These are phyloP conservation scores for Didymodactylos carnosus DNA, from an alignment of 2,888 invertebrate species.

Conservation along the genomic window DNA sequence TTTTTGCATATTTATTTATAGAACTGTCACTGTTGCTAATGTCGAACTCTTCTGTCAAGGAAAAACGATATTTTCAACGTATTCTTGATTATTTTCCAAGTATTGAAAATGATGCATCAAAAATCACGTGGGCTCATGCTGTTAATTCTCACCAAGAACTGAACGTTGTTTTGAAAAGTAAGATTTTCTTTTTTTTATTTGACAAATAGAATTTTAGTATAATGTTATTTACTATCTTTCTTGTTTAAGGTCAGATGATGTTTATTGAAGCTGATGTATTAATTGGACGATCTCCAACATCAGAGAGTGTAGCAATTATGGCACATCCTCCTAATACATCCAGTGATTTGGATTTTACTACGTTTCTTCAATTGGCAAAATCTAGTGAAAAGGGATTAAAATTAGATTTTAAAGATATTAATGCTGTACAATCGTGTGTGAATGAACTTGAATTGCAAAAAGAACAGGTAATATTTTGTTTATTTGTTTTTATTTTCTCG, in stretches of 20 bases:
- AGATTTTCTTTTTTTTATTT: not conserved
- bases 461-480: not conserved
- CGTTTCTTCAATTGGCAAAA: not conserved
- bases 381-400: constrained; percentile 6
- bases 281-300: not conserved
- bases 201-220: not conserved
- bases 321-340: constrained; percentile 5
- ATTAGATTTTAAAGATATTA: constrained; percentile 10
- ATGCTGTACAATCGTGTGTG: constrained; percentile 15
- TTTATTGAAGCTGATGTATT: constrained; percentile 10
- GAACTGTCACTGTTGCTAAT: not conserved
- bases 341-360: constrained; percentile 15
- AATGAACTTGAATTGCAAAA: not conserved
- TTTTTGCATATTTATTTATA: not conserved
- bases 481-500: not conserved
- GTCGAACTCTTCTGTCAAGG: not conserved
- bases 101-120: constrained; percentile 22
- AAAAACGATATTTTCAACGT: constrained; percentile 4
- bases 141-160: constrained; percentile 20
- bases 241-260: not conserved
- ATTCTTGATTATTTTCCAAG: constrained; percentile 21
- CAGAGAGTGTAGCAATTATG: constrained; percentile 10
- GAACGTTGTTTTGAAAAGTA: constrained; percentile 20
- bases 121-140: constrained; percentile 23
- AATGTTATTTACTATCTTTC: not conserved